Conservation (phyloP, 2,113 vertebrate species). For the Phalacrocorax pelagicus region DNA sequence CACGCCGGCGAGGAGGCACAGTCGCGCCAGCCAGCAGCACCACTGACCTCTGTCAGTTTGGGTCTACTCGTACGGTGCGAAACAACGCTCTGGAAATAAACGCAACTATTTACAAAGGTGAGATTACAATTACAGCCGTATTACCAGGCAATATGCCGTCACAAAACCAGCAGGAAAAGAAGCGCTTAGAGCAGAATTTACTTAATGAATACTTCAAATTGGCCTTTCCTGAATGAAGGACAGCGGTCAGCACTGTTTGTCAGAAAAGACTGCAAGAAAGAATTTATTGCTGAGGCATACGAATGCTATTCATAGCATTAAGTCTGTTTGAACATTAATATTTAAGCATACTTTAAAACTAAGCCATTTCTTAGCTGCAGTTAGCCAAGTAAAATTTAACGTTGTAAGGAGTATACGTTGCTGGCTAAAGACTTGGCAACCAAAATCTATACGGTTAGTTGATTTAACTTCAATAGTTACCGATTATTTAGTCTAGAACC, state of each 20-base stretch:
- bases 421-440: background rate
- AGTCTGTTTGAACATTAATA: constrained; percentile 31
- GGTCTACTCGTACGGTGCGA: rapidly evolving
- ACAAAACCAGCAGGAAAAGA: background rate
- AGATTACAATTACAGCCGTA: background rate
- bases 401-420: rapidly evolving
- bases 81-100: background rate
- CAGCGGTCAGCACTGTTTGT: background rate
- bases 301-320: background rate
- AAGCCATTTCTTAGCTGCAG: constrained; percentile 6
- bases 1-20: background rate
- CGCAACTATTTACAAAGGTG: background rate
- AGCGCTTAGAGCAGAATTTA: background rate
- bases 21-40: background rate
- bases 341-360: constrained; percentile 36
- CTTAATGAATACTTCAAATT: background rate
- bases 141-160: background rate
- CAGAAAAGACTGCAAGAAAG: background rate
- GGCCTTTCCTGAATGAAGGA: constrained; percentile 19
- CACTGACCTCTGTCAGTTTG: background rate
- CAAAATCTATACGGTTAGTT: background rate
- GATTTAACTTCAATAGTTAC: background rate
- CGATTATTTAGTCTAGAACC: background rate
- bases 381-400: background rate
- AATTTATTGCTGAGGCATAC: background rate